Evolutionary conservation across 1,140 invertebrate genomes (phyloP).

Genomic region (Temnothorax curvispinosus): DNA sequence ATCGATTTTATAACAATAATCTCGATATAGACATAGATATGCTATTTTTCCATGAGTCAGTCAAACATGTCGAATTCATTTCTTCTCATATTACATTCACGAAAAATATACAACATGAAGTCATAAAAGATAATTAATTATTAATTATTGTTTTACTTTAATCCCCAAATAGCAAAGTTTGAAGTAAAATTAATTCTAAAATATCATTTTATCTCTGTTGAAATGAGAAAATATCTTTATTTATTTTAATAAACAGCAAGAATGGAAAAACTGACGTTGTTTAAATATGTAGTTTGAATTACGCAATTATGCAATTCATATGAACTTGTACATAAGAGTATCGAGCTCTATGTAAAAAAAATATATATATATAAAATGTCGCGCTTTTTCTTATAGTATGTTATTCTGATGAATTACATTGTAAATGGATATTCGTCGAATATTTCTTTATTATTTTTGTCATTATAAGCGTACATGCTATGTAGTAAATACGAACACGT

Average conservation of each 20-base stretch:
- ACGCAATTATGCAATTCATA: neutral
- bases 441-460: neutral
- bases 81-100: neutral
- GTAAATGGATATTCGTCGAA: neutral
- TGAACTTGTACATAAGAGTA: slow-evolving; percentile 21
- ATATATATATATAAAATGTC: neutral
- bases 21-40: neutral
- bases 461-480: neutral
- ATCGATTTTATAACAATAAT: neutral
- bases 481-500: neutral
- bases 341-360: neutral
- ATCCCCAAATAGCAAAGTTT: neutral
- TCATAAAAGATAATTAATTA: neutral
- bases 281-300: neutral
- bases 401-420: neutral
- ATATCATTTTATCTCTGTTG: neutral
- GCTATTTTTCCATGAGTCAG: neutral
- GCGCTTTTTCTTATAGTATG: neutral
- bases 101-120: neutral
- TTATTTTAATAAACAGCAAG: neutral
- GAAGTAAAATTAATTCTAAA: neutral
- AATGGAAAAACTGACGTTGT: neutral
- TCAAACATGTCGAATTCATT: neutral
- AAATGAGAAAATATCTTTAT: neutral
- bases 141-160: neutral